Evolutionary conservation across 2,888 invertebrate genomes (phyloP), one percentile per base, ranked within the genome.

Genomic region (Drosophila algonquin): DNA sequence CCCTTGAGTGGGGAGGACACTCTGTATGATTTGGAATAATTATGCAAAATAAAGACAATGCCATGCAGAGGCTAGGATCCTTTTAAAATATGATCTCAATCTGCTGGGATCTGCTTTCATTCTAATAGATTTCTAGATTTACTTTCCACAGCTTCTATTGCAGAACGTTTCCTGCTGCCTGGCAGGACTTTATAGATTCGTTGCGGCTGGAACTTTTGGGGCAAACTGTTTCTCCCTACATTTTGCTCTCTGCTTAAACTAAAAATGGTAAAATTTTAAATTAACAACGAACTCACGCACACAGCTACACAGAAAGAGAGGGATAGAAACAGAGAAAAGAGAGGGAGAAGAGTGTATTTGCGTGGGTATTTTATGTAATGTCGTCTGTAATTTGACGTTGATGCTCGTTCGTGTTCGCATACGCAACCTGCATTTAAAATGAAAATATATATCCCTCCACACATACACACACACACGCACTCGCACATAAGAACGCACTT

Each of bases 381-480:
- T 84, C 67, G 73, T 76, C 79, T 75, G 87, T 83, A 83, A 83
- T 83, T 88, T 83, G 87, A 81, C 76, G 81, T 81, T 80, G 87
- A 40, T 2, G n/a, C 40, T n/a, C 40, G 40, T 14, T 40, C 40
- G 40, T 40, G 40, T 14, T 40, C 6, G 62, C 68, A 63, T 71
- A 82, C 88, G 79, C 87, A 71, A 68, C 63, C 72, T 73, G 87
- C 76, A 86, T 87, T 78, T 87, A 61, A 78, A 88, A 83, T 78
- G 75, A 60, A 76, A 74, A 73, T 62, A 63, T 60, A 32, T 64
- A 71, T 55, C 21, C n/a, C 18, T 40, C 21, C 14, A 47, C 12
- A 62, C 10, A 10, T 40, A 50, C 40, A 48, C 52, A 59, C 30
- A 18, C 30, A 48, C 27, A 12, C 54, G 27, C 35, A 50, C 32